phyloP scores from a whole-genome alignment of 2,113 vertebrate species.

The Donacobius atricapilla region DNA sequence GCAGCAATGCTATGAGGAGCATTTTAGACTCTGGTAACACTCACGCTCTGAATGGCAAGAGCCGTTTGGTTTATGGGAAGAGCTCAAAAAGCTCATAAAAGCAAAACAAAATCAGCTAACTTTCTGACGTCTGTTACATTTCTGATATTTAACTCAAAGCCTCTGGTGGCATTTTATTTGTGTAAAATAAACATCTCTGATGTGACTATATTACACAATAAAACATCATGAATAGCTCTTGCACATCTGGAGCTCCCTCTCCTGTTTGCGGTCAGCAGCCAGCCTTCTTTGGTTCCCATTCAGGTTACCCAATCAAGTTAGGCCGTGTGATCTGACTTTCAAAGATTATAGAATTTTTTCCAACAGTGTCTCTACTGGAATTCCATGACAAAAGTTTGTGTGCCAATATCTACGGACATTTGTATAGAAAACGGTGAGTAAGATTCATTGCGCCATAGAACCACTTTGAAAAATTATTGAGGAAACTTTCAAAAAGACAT shows the following conservation, averaged over 20 bases:
- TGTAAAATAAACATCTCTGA: conserved; percentile 5
- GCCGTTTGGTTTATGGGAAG: not conserved
- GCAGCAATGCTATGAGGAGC: not conserved
- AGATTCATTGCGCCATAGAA: not conserved
- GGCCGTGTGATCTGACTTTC: not conserved
- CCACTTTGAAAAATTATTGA: not conserved
- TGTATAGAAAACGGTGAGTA: not conserved
- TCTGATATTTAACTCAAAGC: conserved; percentile 29
- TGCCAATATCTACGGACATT: not conserved
- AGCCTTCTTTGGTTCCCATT: not conserved
- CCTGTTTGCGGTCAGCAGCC: not conserved
- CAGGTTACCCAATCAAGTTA: not conserved
- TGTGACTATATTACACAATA: not conserved
- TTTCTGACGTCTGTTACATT: not conserved
- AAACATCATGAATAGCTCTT: not conserved
- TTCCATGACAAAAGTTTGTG: not conserved
- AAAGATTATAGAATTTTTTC: not conserved
- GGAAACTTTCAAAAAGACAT: not conserved
- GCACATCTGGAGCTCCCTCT: conserved; percentile 54
- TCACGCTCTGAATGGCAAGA: not conserved
- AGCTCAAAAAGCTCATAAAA: conserved; percentile 20
- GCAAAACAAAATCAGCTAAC: conserved; percentile 7
- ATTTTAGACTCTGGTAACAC: not conserved
- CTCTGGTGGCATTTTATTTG: not conserved
- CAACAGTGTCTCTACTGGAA: not conserved